These are phyloP conservation scores for Oceanites oceanicus DNA, from an alignment of 2,113 vertebrate species.

Conservation along the genomic window DNA sequence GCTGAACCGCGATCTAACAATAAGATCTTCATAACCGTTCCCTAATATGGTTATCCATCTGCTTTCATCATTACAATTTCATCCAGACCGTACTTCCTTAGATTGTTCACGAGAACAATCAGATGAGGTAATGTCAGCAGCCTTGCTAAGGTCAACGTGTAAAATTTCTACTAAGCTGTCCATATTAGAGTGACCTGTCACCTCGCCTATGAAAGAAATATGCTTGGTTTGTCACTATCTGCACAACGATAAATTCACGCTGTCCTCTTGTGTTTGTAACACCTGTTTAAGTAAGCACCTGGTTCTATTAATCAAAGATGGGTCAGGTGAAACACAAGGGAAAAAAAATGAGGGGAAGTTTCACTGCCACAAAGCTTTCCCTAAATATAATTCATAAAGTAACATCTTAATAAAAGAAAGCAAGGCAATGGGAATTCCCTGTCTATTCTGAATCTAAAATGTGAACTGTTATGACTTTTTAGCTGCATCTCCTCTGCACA, in stretches of 20 bases:
- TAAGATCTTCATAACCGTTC: fast-evolving
- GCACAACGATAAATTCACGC: neutral
- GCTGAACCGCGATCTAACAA: neutral
- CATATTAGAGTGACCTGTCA: neutral
- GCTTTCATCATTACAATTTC: neutral
- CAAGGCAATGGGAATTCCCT: neutral
- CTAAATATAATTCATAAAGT: neutral
- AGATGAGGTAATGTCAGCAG: neutral
- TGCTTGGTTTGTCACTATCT: neutral
- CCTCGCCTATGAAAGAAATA: fast-evolving
- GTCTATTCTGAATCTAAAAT: neutral
- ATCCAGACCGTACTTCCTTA: neutral
- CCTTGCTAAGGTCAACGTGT: neutral
- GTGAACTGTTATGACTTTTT: neutral
- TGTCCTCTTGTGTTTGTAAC: neutral
- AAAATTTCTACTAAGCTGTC: neutral
- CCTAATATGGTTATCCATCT: neutral
- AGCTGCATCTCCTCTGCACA: neutral
- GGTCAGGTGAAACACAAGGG: neutral
- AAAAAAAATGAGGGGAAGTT: neutral
- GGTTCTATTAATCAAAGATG: neutral
- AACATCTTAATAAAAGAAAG: neutral
- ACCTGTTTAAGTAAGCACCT: neutral
- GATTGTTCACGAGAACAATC: neutral
- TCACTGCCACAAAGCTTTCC: neutral